These are phyloP conservation scores for Alligator mississippiensis DNA, from an alignment of 2,113 vertebrate genomes.

Conservation along the genomic window DNA sequence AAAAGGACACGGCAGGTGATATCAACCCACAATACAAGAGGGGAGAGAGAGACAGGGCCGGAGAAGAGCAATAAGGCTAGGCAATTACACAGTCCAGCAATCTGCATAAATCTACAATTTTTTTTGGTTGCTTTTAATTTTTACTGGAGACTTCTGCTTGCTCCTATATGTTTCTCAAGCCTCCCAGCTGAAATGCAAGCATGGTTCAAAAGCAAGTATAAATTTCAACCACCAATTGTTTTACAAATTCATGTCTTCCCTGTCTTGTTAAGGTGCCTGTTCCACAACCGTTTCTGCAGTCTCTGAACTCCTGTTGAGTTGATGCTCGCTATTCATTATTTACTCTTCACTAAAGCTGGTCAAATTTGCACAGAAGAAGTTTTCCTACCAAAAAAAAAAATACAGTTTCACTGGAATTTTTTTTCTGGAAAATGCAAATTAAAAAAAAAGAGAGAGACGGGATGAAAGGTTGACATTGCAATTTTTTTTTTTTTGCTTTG, in stretches of 20 bases:
- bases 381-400: background rate
- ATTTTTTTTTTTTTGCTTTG: too few relatives aligned
- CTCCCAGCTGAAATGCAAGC: background rate
- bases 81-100: background rate
- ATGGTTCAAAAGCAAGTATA: background rate
- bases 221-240: background rate
- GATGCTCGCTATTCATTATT: background rate
- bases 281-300: background rate
- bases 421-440: background rate
- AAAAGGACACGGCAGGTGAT: rapidly evolving
- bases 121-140: background rate
- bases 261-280: background rate
- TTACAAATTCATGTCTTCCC: rapidly evolving
- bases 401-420: background rate
- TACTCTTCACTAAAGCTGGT: background rate
- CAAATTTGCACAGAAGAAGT: background rate
- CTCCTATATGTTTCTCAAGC: rapidly evolving
- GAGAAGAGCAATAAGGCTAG: background rate
- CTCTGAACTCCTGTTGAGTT: background rate
- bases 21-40: rapidly evolving
- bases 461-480: too few relatives aligned
- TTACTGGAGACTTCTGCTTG: background rate
- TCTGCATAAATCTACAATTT: too few relatives aligned
- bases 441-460: background rate
- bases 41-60: background rate